phyloP scores from a whole-genome alignment of 1,140 invertebrate species.

The Dendrolimus punctatus region DNA sequence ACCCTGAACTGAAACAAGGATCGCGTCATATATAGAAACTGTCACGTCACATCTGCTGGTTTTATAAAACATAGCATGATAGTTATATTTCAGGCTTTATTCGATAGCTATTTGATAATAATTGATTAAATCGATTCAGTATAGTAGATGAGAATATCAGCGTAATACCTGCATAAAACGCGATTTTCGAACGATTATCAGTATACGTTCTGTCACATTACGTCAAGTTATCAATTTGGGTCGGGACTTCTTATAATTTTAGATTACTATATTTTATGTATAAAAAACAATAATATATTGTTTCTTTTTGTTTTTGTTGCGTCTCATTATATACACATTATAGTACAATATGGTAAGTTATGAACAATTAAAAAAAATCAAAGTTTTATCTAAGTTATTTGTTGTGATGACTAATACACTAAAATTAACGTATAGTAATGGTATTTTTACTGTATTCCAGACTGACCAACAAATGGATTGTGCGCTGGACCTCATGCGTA shows the following conservation, averaged over 20 bases:
- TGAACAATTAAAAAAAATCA: conserved; percentile 1
- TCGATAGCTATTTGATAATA: too few species aligned
- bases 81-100: too few species aligned
- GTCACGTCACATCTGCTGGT: too few species aligned
- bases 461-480: conserved; percentile 98
- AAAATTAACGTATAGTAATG: conserved; percentile 16
- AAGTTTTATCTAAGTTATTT: conserved; percentile 24
- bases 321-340: conserved; percentile 4
- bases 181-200: too few species aligned
- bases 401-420: conserved; percentile 64
- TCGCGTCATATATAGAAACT: too few species aligned
- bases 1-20: too few species aligned
- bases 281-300: conserved; percentile 7
- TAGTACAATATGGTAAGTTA: conserved; percentile 25
- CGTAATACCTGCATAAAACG: too few species aligned
- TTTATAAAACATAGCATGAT: too few species aligned
- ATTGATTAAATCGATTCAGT: too few species aligned
- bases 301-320: conserved; percentile 9
- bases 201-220: conserved; percentile 13
- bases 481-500: conserved; percentile 98
- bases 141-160: too few species aligned
- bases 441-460: conserved; percentile 73
- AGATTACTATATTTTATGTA: conserved; percentile 7
- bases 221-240: conserved; percentile 22
- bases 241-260: conserved; percentile 16